Evolutionary conservation across 2,113 vertebrate species (phyloP), one percentile per base, ranked within the genome.

Genomic region (Leiothrix lutea): DNA sequence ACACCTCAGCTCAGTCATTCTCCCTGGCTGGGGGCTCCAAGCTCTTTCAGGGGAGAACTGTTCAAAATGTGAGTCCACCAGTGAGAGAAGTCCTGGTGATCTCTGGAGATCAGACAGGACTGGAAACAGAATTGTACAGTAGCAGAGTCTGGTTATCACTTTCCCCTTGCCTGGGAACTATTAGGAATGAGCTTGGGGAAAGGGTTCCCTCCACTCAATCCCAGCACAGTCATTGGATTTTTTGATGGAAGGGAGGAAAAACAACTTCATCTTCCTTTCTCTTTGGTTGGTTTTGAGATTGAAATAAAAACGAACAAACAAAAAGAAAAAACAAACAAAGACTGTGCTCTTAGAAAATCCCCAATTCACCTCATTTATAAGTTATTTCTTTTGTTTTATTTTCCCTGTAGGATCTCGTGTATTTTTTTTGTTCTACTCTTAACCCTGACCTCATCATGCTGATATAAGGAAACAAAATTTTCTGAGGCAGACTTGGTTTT

Each of bases 371-470:
- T 28, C 3, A 14, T 79, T 60, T 85, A 40, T 38, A 40, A 54
- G 14, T 38, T 47, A 22, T 0, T 56, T 75, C 35, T 69, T 13
- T 50, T 0, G 0, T 83, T 72, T 50, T 66, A 29, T 87, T 81
- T 71, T 65, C 20, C 33, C 28, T 48, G 11, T 69, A 36, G 1
- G 1, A 9, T 71, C 23, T 28, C 8, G 0, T 31, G 1, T 26
- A 4, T 44, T 19, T 79, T 19, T 79, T 57, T 80, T 84, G 21
- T 56, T 88, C 35, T 18, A 28, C 8, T 3, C 35, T 64, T 69
- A 50, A 42, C 35, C 29, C 44, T 51, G 29, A 40, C 64, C 38
- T 80, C 47, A 26, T 65, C 14, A 16, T 35, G 20, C 20, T 79
- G 36, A 35, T 58, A 9, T 8, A 31, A 67, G 44, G 26, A 62